Conservation (phyloP, 2,113 vertebrate species). For the Clarias gariepinus region DNA sequence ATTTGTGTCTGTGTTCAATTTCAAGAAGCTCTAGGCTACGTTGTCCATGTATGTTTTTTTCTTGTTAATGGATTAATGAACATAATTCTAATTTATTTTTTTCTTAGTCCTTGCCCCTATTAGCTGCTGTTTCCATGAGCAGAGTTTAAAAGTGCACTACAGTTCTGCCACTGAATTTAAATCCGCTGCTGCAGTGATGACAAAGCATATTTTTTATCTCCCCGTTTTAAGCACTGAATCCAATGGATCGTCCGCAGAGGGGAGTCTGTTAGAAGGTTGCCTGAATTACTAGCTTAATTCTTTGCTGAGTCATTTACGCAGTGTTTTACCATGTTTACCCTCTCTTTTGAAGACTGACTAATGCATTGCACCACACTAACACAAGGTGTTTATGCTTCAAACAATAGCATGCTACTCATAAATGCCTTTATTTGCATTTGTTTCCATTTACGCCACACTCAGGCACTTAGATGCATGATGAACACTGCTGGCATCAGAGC, state of each 20-base stretch:
- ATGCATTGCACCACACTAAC: slow-evolving; percentile 16
- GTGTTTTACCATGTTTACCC: slow-evolving; percentile 1
- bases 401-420: not conserved
- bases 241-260: not conserved
- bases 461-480: slow-evolving; percentile 19
- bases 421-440: not conserved
- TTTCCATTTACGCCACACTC: slow-evolving; percentile 1
- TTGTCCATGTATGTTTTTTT: not conserved
- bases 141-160: not conserved
- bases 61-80: not conserved
- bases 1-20: not conserved
- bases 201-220: slow-evolving; percentile 39
- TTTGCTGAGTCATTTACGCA: not conserved
- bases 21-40: not conserved
- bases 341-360: slow-evolving; percentile 18
- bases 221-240: slow-evolving; percentile 7
- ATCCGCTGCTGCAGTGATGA: slow-evolving; percentile 39
- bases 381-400: not conserved
- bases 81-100: not conserved
- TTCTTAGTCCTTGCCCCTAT: not conserved
- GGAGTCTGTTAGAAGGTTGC: not conserved
- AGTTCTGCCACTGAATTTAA: slow-evolving; percentile 31
- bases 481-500: slow-evolving; percentile 8
- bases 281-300: not conserved
- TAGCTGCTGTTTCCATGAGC: not conserved